Percentiles rank a stretch among this genome's conserved stretches.
Conservation (phyloP, 2,797 vertebrate genomes). For the Martes flavigula region DNA sequence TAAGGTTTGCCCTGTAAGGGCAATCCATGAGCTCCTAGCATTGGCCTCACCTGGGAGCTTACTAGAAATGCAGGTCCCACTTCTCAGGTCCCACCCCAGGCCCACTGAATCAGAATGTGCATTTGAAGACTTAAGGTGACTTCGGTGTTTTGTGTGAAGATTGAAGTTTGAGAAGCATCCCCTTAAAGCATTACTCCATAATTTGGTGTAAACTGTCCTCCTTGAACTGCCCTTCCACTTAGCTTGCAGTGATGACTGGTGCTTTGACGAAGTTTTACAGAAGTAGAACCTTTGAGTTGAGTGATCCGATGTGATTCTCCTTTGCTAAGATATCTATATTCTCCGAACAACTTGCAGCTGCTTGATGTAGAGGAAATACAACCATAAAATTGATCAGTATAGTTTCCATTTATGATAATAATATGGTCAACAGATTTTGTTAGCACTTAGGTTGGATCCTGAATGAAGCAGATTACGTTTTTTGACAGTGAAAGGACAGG, state of each 20-base stretch:
- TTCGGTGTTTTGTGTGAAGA: background rate
- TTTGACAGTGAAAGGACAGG: background rate
- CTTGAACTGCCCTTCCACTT: background rate
- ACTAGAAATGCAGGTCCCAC: background rate
- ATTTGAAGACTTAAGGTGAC: background rate
- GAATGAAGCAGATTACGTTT: conserved; percentile 22
- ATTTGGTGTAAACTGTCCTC: background rate
- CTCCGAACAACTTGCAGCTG: conserved; percentile 47
- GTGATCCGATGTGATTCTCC: background rate
- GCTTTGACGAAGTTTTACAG: background rate
- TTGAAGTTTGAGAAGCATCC: background rate
- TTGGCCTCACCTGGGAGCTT: background rate
- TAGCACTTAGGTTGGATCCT: background rate
- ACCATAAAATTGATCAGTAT: background rate
- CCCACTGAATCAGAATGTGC: background rate
- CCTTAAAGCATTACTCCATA: background rate
- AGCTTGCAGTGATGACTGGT: background rate
- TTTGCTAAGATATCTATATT: conserved; percentile 42
- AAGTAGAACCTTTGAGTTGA: background rate
- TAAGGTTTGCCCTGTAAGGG: background rate
- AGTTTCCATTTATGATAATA: background rate
- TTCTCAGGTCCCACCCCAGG: background rate
- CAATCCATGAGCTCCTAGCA: background rate
- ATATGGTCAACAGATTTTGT: background rate
- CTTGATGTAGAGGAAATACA: background rate